phyloP scores from a whole-genome alignment of 2,113 vertebrate genomes.

The Plotosus lineatus region DNA sequence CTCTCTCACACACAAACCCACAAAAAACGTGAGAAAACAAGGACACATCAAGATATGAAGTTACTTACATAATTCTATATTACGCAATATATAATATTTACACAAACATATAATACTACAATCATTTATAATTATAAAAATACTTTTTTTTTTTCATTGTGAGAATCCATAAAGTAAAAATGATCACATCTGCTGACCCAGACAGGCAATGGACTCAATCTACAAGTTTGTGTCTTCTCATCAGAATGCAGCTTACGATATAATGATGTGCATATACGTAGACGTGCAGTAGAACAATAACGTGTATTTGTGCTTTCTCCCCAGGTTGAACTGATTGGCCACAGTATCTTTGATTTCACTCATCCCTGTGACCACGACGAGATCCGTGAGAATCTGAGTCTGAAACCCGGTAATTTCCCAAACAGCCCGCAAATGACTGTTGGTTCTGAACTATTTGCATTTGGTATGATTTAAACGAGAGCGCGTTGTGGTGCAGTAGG shows the following conservation, averaged over 20 bases:
- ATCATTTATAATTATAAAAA: too few relatives aligned
- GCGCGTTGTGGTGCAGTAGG: neutral
- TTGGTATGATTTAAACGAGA: neutral
- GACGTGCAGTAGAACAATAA: neutral
- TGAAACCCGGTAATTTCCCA: constrained; percentile 77
- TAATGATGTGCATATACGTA: too few relatives aligned
- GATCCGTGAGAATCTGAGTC: constrained; percentile 91
- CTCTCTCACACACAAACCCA: neutral
- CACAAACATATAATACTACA: too few relatives aligned
- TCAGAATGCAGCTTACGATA: neutral
- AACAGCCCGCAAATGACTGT: neutral
- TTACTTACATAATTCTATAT: neutral
- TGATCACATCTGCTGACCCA: neutral
- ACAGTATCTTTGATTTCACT: constrained; percentile 99
- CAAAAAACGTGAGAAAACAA: too few relatives aligned
- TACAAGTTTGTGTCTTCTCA: constrained; percentile 2
- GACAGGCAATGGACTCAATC: constrained; percentile 3
- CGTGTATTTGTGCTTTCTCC: constrained; percentile 1
- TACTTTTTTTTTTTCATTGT: neutral
- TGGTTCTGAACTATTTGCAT: neutral
- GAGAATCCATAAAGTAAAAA: neutral
- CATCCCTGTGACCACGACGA: constrained; percentile 98
- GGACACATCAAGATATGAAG: neutral
- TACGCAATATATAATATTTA: too few relatives aligned
- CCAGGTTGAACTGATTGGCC: constrained; percentile 96